These are phyloP conservation scores for Pycnonotus jocosus DNA, from an alignment of 2,113 vertebrate species.

Conservation along the genomic window DNA sequence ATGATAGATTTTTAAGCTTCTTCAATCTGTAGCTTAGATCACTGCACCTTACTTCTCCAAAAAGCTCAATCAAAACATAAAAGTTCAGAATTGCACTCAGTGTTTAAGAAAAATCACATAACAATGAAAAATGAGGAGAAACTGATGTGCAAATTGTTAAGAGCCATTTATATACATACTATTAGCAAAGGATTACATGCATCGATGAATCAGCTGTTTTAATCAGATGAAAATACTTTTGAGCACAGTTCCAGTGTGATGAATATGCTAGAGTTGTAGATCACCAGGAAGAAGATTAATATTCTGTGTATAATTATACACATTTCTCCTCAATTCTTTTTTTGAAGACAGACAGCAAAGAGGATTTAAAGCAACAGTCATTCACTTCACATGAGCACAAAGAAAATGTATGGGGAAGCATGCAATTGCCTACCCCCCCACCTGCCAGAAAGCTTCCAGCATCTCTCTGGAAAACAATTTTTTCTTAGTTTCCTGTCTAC, in stretches of 20 bases:
- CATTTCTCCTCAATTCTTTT: constrained; percentile 51
- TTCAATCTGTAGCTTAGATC: not conserved
- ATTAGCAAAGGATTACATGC: constrained; percentile 42
- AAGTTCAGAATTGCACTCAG: not conserved
- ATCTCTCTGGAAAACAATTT: not conserved
- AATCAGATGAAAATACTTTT: constrained; percentile 59
- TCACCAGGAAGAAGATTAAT: constrained; percentile 62
- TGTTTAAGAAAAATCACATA: not conserved
- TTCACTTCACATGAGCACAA: not conserved
- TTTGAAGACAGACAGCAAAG: constrained; percentile 31
- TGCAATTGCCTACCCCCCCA: not conserved
- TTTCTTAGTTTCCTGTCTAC: not conserved
- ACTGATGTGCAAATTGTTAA: constrained; percentile 12
- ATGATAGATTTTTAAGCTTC: not conserved
- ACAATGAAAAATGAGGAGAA: constrained; percentile 34
- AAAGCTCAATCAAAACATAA: not conserved
- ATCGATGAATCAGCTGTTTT: constrained; percentile 52
- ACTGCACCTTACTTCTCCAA: not conserved
- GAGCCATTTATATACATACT: constrained; percentile 47
- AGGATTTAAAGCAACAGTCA: constrained; percentile 57
- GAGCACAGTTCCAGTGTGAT: constrained; percentile 53
- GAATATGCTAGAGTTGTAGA: constrained; percentile 59
- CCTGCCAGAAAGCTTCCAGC: not conserved
- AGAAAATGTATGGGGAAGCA: not conserved
- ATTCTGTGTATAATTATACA: constrained; percentile 52